These are phyloP conservation scores for Agriotes lineatus DNA, from an alignment of 2,888 invertebrate species.

Conservation along the genomic window DNA sequence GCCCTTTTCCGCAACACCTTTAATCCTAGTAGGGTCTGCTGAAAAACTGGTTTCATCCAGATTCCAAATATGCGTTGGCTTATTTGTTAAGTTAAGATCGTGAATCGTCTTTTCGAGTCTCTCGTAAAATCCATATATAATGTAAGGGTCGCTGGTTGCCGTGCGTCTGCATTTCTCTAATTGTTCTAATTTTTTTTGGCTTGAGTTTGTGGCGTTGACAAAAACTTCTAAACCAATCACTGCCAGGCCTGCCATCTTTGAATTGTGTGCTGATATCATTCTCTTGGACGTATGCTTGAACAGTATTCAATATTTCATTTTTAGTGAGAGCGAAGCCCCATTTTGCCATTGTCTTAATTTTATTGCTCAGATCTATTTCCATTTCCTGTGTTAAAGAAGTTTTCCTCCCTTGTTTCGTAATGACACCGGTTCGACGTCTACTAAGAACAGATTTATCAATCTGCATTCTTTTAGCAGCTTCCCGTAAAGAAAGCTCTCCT, in stretches of 20 bases:
- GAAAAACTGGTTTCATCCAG: conserved; percentile 48
- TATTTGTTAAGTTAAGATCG: conserved; percentile 14
- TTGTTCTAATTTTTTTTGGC: conserved; percentile 42
- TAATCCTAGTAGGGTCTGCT: conserved; percentile 42
- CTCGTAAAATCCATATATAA: conserved; percentile 42
- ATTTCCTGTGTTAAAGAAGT: neutral
- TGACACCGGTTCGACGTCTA: neutral
- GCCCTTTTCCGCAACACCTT: conserved; percentile 42
- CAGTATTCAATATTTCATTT: conserved; percentile 20
- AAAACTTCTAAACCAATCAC: neutral
- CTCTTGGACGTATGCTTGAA: conserved; percentile 23
- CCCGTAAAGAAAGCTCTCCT: neutral
- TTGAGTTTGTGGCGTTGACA: neutral
- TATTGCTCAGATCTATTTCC: conserved; percentile 8
- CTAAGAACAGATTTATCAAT: neutral
- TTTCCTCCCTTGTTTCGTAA: neutral
- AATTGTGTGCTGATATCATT: conserved; percentile 15
- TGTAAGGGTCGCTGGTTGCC: conserved; percentile 40
- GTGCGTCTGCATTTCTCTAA: conserved; percentile 36
- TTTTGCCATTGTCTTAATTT: conserved; percentile 25
- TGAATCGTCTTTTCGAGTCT: conserved; percentile 26
- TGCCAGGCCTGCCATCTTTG: conserved; percentile 14
- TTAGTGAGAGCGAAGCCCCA: conserved; percentile 34
- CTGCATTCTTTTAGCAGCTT: neutral
- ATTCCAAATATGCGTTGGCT: conserved; percentile 43